Evolutionary conservation across 2,888 invertebrate genomes (phyloP), one percentile per base, ranked within the genome.

Genomic region (Rapana venosa): DNA sequence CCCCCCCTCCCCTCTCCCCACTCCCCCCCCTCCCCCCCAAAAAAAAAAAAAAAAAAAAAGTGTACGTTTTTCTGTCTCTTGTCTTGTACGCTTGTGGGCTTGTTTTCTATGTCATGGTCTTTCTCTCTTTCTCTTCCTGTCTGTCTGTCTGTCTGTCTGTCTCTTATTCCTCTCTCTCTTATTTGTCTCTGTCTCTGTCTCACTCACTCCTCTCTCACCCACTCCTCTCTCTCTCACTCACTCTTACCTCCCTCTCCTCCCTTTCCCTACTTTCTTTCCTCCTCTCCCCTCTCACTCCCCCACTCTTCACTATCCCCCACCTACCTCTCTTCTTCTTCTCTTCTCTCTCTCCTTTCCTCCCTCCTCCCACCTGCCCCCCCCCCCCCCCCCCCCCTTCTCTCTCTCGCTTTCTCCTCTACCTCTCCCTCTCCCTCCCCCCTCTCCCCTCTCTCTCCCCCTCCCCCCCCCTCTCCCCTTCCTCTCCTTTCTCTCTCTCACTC

Each of bases 21-120:
- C 35, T 20, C 32, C 79, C 32, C 79, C 83, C 84, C 66, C 88
- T 88, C 74, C 70, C 88, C 47, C 84, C 70, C 88, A 70, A n/a
- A n/a, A n/a, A n/a, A n/a, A n/a, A n/a, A n/a, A n/a, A n/a, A n/a
- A n/a, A n/a, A n/a, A n/a, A n/a, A n/a, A n/a, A n/a, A 5, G 47
- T 47, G 47, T 47, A 47, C 47, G 2, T 47, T 47, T 61, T 15
- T 61, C 47, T 47, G 47, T 47, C 47, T 47, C 47, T 47, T 47
- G 47, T 47, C 47, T 47, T 47, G 47, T 47, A 47, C 47, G 2
- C 47, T 5, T 47, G 47, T 47, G 8, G 47, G 47, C 47, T 47
- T 47, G 47, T 47, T 47, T 8, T 47, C 47, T 47, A 8, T 47
- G 47, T 47, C 47, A 47, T 47, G 47, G 4, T 47, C 8, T 47